Percentiles rank a stretch among this genome's conserved stretches.
phyloP scores from a whole-genome alignment of 2,888 invertebrate genomes.

The Drosophila mayaguana region DNA sequence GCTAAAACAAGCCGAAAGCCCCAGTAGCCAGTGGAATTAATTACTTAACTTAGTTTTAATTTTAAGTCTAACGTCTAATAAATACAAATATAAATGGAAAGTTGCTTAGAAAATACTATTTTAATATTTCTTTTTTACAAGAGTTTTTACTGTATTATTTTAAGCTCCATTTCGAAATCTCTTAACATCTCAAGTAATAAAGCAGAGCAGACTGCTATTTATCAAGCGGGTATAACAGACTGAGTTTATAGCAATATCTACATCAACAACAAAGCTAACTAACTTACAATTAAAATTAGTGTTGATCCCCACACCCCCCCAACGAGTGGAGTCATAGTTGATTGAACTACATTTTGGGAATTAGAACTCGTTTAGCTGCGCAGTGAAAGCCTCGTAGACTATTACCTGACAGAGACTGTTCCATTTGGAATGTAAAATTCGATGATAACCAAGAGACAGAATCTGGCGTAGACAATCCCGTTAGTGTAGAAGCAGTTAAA shows the following conservation, averaged over 20 bases:
- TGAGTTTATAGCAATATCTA: not conserved
- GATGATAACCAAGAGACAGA: not conserved
- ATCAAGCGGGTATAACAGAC: no score
- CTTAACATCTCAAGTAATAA: no score
- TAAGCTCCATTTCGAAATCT: no score
- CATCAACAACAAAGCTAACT: not conserved
- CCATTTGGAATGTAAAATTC: not conserved
- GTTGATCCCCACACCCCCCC: no score
- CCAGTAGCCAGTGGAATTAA: no score
- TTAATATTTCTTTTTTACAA: not conserved
- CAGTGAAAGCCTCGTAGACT: not conserved
- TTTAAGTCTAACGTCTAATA: no score
- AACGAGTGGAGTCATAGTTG: not conserved
- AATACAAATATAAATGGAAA: no score
- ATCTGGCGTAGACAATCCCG: not conserved
- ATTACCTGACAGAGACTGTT: not conserved
- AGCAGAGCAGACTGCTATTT: not conserved
- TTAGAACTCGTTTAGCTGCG: not conserved
- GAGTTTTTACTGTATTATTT: no score
- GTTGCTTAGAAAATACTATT: no score
- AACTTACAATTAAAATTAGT: not conserved
- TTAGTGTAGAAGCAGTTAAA: conserved; percentile 5
- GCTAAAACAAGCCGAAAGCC: no score
- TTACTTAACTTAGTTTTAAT: no score
- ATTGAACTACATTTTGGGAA: not conserved